Evolutionary conservation across 2,888 invertebrate genomes (phyloP).

Genomic region (Ethmia dodecea): DNA sequence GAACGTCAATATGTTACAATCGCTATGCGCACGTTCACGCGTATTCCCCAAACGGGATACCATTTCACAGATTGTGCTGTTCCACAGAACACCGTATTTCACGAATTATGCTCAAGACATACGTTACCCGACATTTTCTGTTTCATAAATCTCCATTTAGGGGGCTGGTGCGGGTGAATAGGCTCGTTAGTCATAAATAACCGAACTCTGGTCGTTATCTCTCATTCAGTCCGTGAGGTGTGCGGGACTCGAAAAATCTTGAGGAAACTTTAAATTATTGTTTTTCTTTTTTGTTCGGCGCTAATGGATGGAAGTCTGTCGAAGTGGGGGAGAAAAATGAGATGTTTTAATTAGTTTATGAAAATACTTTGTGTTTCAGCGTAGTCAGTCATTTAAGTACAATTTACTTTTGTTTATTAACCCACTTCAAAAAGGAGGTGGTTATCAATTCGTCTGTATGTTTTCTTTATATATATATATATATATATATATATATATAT

Average conservation of each 20-base stretch:
- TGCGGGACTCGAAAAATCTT: constrained; percentile 23
- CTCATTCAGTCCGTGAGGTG: constrained; percentile 59
- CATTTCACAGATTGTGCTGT: constrained; percentile 19
- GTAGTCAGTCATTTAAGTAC: too few species aligned
- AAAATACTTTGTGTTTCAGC: background rate
- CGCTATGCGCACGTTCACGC: too few species aligned
- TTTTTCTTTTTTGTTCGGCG: constrained; percentile 20
- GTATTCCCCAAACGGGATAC: constrained; percentile 19
- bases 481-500: too few species aligned
- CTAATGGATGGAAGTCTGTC: constrained; percentile 9
- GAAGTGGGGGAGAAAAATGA: background rate
- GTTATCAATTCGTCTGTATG: too few species aligned
- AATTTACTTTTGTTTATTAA: too few species aligned
- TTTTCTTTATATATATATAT: too few species aligned
- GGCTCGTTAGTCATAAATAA: constrained; percentile 75
- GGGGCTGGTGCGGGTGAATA: constrained; percentile 57
- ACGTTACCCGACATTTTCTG: constrained; percentile 64
- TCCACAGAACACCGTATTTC: constrained; percentile 1
- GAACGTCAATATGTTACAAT: too few species aligned
- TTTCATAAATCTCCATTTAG: constrained; percentile 73
- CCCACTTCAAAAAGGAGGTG: too few species aligned
- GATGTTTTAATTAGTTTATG: constrained; percentile 1
- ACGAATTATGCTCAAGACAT: constrained; percentile 60
- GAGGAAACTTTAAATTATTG: constrained; percentile 26
- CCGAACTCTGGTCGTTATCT: constrained; percentile 70